Evolutionary conservation across 2,888 invertebrate species (phyloP).

Genomic region (Zonitis immaculata): DNA sequence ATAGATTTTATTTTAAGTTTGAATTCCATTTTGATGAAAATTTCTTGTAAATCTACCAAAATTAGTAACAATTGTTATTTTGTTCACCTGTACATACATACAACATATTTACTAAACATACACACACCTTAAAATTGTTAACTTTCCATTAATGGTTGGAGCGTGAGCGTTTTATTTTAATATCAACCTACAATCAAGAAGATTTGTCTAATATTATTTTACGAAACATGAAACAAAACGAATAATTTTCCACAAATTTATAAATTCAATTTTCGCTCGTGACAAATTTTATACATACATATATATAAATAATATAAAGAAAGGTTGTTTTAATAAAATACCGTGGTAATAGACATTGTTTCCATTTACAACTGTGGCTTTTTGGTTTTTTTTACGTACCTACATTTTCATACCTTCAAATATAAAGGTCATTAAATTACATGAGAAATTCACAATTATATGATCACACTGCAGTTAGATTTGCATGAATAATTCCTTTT

Average conservation of each 20-base stretch:
- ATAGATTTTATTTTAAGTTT: too few species aligned
- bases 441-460: constrained; percentile 8
- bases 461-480: background rate
- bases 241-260: too few species aligned
- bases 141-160: constrained; percentile 12
- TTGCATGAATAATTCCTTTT: constrained; percentile 2
- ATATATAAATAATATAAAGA: background rate
- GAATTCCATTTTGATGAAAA: background rate
- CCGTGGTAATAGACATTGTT: constrained; percentile 6
- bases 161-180: constrained; percentile 15
- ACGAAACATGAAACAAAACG: constrained; percentile 1
- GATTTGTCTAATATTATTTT: background rate
- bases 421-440: constrained; percentile 9
- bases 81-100: constrained; percentile 7
- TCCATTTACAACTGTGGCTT: background rate
- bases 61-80: background rate
- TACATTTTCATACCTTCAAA: constrained; percentile 4
- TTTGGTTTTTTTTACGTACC: too few species aligned
- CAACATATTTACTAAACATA: background rate
- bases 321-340: background rate
- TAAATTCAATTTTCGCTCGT: too few species aligned
- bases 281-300: too few species aligned
- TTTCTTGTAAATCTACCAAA: background rate
- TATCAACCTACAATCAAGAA: constrained; percentile 10
- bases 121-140: constrained; percentile 16